These are phyloP conservation scores for Odontocolon sp. DNA, from an alignment of 2,888 invertebrate genomes.

Conservation along the genomic window DNA sequence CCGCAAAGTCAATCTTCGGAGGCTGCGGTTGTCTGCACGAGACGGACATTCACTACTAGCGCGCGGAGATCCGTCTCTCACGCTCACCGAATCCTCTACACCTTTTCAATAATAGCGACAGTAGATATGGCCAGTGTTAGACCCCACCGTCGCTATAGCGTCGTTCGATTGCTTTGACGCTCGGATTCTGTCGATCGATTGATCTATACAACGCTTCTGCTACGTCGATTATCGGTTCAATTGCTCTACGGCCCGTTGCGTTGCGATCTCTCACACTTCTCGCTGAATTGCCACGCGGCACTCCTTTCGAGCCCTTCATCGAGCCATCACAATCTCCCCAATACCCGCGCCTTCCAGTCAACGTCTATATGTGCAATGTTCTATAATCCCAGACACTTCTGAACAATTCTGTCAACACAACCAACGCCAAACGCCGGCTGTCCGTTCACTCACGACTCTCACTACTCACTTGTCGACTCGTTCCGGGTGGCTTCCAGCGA, in stretches of 20 bases:
- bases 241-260: too few relatives aligned
- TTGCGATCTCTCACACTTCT: too few relatives aligned
- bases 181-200: background rate
- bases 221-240: too few relatives aligned
- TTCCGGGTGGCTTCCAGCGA: background rate
- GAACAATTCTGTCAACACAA: background rate
- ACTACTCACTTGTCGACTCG: constrained; percentile 30
- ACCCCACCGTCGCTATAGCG: background rate
- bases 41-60: constrained; percentile 2
- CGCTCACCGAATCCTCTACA: too few relatives aligned
- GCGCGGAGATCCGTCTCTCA: background rate
- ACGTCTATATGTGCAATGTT: constrained; percentile 6
- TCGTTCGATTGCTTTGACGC: background rate
- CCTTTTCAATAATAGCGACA: too few relatives aligned
- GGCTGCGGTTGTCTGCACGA: background rate
- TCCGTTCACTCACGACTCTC: constrained; percentile 5
- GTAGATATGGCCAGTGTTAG: too few relatives aligned
- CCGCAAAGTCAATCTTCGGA: background rate
- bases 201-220: background rate
- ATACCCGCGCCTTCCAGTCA: constrained; percentile 52
- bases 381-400: background rate
- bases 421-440: background rate
- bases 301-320: background rate
- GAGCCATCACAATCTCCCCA: background rate
- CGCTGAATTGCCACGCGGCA: background rate